phyloP scores from a whole-genome alignment of 92 coral and sea anemone species.

The Diadumene lineata region DNA sequence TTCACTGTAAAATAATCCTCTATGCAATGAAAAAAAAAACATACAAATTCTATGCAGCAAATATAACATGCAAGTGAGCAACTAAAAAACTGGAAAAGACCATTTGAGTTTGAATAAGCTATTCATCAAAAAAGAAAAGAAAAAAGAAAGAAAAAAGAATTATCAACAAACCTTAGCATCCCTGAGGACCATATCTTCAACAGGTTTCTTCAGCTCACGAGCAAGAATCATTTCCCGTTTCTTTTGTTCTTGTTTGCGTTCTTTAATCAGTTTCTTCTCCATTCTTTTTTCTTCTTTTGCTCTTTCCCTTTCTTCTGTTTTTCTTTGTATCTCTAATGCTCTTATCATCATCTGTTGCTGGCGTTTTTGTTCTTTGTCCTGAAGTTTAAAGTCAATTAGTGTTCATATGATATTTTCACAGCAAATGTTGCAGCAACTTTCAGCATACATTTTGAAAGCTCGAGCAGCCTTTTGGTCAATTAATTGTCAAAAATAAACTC shows the following conservation, averaged over 20 bases:
- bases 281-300: constrained; percentile 90
- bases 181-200: constrained; percentile 94
- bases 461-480: no score
- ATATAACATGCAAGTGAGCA: no score
- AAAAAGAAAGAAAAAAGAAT: not conserved
- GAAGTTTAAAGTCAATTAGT: not conserved
- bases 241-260: constrained; percentile 96
- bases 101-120: no score
- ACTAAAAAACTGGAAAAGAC: no score
- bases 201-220: constrained; percentile 95
- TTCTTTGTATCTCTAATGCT: constrained; percentile 78
- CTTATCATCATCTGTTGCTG: constrained; percentile 90
- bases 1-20: no score
- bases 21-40: no score
- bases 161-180: constrained; percentile 78
- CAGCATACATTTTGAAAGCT: no score
- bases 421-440: no score
- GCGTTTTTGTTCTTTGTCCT: constrained; percentile 81
- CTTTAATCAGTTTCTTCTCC: constrained; percentile 88
- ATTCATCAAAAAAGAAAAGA: no score
- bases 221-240: constrained; percentile 94
- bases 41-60: no score
- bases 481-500: no score
- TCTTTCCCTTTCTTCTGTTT: constrained; percentile 89
- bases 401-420: no score